Conservation (phyloP, 2,797 vertebrate genomes). For the Glyptemys insculpta region DNA sequence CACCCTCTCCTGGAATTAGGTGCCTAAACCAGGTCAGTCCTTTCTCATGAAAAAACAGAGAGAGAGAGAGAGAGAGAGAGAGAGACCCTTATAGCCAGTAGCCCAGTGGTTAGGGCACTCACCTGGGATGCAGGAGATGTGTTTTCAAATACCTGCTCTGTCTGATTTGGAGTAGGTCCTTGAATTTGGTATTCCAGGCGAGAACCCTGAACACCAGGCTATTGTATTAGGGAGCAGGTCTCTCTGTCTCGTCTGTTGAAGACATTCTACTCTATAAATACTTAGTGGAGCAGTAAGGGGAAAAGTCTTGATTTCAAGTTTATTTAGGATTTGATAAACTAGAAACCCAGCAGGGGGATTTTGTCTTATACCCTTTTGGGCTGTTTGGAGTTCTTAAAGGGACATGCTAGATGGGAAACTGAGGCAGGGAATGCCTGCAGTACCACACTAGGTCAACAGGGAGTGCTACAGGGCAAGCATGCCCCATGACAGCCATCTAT, state of each 20-base stretch:
- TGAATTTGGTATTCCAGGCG: not conserved
- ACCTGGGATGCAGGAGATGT: no score
- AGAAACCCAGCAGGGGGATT: no score
- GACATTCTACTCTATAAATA: not conserved
- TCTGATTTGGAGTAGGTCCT: not conserved
- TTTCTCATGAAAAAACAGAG: no score
- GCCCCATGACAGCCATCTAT: not conserved
- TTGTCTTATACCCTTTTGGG: not conserved
- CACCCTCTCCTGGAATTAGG: not conserved
- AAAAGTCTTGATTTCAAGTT: not conserved
- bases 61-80: no score
- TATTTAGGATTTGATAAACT: not conserved
- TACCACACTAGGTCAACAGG: not conserved
- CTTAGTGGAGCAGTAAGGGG: not conserved
- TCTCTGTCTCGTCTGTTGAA: not conserved
- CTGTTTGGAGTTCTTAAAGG: not conserved
- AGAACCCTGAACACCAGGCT: not conserved
- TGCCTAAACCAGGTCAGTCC: no score
- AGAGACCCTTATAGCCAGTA: no score
- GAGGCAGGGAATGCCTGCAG: not conserved
- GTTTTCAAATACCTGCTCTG: not conserved
- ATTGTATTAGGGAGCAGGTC: not conserved
- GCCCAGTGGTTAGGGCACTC: no score
- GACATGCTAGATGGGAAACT: not conserved
- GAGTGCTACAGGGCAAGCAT: not conserved